Evolutionary conservation across 2,113 vertebrate genomes (phyloP).

Genomic region (Leptocoma aspasia): DNA sequence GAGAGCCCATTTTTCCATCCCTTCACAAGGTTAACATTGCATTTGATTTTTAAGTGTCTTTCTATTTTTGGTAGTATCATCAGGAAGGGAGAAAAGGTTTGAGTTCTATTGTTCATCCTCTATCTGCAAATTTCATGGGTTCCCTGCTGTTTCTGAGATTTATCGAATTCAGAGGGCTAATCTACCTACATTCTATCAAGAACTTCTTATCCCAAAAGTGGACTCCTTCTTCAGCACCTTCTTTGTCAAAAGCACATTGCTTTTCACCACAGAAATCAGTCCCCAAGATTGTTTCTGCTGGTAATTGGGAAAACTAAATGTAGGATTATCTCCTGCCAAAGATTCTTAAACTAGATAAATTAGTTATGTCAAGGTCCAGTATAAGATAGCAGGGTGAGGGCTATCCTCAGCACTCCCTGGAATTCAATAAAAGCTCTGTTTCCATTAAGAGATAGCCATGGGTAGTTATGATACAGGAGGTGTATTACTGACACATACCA

Average conservation of each 20-base stretch:
- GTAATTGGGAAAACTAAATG: not conserved
- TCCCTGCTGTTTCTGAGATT: not conserved
- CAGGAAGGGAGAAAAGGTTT: not conserved
- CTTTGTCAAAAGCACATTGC: not conserved
- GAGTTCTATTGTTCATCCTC: not conserved
- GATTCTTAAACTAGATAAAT: not conserved
- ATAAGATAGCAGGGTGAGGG: not conserved
- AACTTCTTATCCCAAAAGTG: not conserved
- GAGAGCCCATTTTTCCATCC: not conserved
- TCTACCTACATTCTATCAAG: not conserved
- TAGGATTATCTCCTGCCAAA: not conserved
- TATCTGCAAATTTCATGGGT: not conserved
- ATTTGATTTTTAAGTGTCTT: not conserved
- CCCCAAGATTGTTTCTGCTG: not conserved
- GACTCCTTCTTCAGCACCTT: not conserved
- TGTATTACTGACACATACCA: not conserved
- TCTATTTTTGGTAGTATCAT: not conserved
- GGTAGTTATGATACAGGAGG: not conserved
- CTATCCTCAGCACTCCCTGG: not conserved
- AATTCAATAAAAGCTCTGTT: not conserved
- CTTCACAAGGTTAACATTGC: not conserved
- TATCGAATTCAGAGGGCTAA: not conserved
- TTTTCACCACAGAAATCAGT: not conserved
- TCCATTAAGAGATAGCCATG: not conserved
- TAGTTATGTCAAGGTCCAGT: not conserved